Evolutionary conservation across 2,888 invertebrate genomes (phyloP).

Genomic region (Cremastinae sp.): DNA sequence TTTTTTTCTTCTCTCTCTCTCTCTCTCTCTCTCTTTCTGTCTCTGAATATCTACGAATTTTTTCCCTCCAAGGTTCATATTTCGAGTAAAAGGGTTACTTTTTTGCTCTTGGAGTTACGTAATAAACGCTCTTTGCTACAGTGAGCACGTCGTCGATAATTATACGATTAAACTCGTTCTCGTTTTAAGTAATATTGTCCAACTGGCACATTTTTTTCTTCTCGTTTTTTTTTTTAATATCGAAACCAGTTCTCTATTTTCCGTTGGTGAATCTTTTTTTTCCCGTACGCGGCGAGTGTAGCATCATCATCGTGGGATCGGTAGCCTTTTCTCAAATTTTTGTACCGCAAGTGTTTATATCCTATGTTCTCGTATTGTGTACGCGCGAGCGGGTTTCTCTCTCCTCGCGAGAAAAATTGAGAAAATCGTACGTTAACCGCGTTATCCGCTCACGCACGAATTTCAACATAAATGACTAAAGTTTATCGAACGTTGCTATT

Average conservation of each 20-base stretch:
- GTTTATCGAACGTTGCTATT: conserved; percentile 4
- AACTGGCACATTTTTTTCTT: conserved; percentile 37
- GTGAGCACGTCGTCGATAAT: conserved; percentile 59
- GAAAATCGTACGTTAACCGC: conserved; percentile 15
- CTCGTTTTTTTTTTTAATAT: conserved; percentile 35
- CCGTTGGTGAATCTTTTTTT: conserved; percentile 6
- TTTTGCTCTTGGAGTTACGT: conserved; percentile 31
- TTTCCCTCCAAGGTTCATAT: conserved; percentile 28
- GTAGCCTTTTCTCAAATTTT: conserved; percentile 30
- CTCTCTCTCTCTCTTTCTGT: conserved; percentile 25
- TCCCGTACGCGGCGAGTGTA: conserved; percentile 25
- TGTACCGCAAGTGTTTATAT: conserved; percentile 31
- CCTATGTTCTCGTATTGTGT: conserved; percentile 5
- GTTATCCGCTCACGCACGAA: conserved; percentile 15
- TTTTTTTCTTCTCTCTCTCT: too few relatives aligned
- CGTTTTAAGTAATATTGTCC: conserved; percentile 62
- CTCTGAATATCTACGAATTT: conserved; percentile 31
- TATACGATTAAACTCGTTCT: conserved; percentile 55
- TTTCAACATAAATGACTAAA: background rate
- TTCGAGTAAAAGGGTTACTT: conserved; percentile 29
- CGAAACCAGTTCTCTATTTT: conserved; percentile 24
- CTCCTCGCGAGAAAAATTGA: conserved; percentile 15
- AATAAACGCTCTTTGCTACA: conserved; percentile 53
- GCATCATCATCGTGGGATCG: background rate
- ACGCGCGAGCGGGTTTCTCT: conserved; percentile 1